Percentiles rank a stretch among this genome's conserved stretches.
phyloP scores from a whole-genome alignment of 2,113 vertebrate genomes.

The Tiliqua scincoides region DNA sequence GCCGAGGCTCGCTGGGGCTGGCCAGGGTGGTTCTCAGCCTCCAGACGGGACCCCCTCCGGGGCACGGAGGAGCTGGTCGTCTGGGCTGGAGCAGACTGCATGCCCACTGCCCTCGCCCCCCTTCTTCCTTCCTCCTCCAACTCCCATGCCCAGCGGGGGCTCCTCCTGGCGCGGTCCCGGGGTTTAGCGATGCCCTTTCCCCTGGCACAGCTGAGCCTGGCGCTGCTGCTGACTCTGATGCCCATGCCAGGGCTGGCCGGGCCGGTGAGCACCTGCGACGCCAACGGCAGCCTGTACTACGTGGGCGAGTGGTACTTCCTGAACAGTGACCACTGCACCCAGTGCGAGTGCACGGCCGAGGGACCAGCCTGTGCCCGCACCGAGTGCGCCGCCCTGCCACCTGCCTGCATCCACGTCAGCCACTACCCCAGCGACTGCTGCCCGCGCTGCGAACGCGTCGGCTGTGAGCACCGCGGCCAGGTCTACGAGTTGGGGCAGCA shows the following conservation, averaged over 20 bases:
- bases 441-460: constrained; percentile 83
- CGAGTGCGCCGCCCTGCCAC: constrained; percentile 81
- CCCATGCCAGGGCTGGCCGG: constrained; percentile 63
- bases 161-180: neutral
- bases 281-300: constrained; percentile 83
- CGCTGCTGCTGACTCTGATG: constrained; percentile 58
- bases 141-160: neutral
- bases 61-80: neutral
- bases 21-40: neutral
- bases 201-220: neutral
- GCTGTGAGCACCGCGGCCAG: constrained; percentile 83
- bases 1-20: neutral
- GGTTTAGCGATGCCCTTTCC: neutral
- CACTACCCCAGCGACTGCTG: constrained; percentile 88
- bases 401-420: constrained; percentile 86
- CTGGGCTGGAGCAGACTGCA: neutral
- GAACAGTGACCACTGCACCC: constrained; percentile 84
- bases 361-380: constrained; percentile 79
- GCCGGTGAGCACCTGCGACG: constrained; percentile 79
- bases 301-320: constrained; percentile 85
- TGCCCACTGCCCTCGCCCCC: too few species aligned
- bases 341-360: constrained; percentile 83
- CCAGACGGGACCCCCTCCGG: neutral
- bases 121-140: neutral
- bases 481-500: constrained; percentile 81